Evolutionary conservation across 2,797 vertebrate species (phyloP).

Genomic region (Borostomias antarcticus): DNA sequence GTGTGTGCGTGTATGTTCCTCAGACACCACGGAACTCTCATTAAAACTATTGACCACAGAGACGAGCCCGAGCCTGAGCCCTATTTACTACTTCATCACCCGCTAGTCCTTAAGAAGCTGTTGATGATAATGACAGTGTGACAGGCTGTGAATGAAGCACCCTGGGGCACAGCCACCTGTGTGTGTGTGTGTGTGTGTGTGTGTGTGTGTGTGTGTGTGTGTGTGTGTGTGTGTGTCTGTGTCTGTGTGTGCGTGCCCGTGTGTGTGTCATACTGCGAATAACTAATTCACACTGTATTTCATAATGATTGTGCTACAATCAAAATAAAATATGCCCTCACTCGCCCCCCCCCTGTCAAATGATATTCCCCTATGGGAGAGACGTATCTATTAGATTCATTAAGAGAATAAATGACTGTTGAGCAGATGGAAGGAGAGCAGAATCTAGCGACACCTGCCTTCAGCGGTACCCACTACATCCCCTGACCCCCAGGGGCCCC

Average conservation of each 20-base stretch:
- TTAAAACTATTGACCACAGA: too few relatives aligned
- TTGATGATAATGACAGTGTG: slow-evolving; percentile 68
- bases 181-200: slow-evolving; percentile 46
- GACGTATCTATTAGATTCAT: slow-evolving; percentile 78
- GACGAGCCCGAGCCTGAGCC: too few relatives aligned
- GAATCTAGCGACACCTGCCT: slow-evolving; percentile 61
- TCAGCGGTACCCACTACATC: slow-evolving; percentile 25
- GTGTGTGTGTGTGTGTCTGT: not conserved
- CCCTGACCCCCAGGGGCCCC: slow-evolving; percentile 58
- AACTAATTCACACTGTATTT: slow-evolving; percentile 73
- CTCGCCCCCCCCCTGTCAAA: slow-evolving; percentile 66
- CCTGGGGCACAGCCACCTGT: slow-evolving; percentile 65
- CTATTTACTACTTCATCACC: too few relatives aligned
- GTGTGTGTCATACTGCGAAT: slow-evolving; percentile 59
- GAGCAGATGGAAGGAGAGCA: slow-evolving; percentile 60
- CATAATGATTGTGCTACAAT: slow-evolving; percentile 73
- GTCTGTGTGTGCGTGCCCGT: too few relatives aligned
- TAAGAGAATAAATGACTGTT: slow-evolving; percentile 73
- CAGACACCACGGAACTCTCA: slow-evolving; percentile 43
- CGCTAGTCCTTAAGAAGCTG: slow-evolving; percentile 60
- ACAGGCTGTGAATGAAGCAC: slow-evolving; percentile 72
- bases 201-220: not conserved
- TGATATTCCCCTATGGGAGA: slow-evolving; percentile 70
- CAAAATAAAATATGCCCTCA: slow-evolving; percentile 50
- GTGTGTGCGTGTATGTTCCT: slow-evolving; percentile 35